Conservation (phyloP, 1,140 invertebrate species). For the Drosophila aff. region DNA sequence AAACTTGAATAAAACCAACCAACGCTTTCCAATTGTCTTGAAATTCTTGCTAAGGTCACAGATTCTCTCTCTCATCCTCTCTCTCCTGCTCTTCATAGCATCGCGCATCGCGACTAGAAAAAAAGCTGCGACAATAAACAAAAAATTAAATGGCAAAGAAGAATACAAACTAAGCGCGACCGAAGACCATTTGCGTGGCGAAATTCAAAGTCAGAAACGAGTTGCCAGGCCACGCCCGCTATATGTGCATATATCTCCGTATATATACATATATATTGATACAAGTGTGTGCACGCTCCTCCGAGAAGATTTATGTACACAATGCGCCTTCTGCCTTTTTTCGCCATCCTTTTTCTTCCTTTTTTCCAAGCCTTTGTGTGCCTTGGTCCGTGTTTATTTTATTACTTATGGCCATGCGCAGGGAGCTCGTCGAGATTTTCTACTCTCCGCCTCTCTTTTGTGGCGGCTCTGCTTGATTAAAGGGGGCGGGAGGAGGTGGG, state of each 20-base stretch:
- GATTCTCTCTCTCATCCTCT: constrained; percentile 5
- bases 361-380: constrained; percentile 34
- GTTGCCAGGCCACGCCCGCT: constrained; percentile 58
- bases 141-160: constrained; percentile 53
- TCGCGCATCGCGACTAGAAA: constrained; percentile 38
- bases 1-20: background rate
- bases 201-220: constrained; percentile 73
- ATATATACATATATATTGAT: constrained; percentile 4
- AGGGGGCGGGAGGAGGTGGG: constrained; percentile 23
- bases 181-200: constrained; percentile 66
- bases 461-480: constrained; percentile 54
- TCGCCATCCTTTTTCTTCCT: constrained; percentile 51
- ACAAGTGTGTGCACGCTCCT: constrained; percentile 11
- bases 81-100: background rate
- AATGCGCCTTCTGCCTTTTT: constrained; percentile 55
- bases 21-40: constrained; percentile 17
- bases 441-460: constrained; percentile 13
- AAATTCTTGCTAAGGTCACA: constrained; percentile 74
- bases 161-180: constrained; percentile 63
- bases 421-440: constrained; percentile 21
- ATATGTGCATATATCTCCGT: constrained; percentile 24
- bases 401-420: constrained; percentile 64
- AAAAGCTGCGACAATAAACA: constrained; percentile 62
- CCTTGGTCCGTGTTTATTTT: constrained; percentile 68
- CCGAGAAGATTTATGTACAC: constrained; percentile 59